A percentile compares a stretch with the other conserved stretches of the same genome.
Conservation (phyloP, 2,888 invertebrate genomes). For the Helicoverpa assulta region DNA sequence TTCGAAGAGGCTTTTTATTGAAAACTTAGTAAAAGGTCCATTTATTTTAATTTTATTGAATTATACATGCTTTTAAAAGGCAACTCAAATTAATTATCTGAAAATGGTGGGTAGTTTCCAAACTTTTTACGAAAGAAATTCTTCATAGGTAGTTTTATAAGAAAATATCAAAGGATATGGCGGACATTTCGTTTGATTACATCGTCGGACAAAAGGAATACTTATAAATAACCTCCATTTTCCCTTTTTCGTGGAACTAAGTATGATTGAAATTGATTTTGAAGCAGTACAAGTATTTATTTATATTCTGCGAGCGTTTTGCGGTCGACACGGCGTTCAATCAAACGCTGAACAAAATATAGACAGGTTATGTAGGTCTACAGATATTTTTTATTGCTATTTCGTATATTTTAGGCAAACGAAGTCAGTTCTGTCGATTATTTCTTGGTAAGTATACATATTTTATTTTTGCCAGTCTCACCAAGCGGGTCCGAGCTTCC, state of each 20-base stretch:
- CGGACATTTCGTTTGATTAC: slow-evolving; percentile 7
- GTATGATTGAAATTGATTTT: slow-evolving; percentile 33
- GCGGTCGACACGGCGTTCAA: slow-evolving; percentile 19
- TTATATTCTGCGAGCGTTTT: slow-evolving; percentile 20
- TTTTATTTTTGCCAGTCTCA: too few species aligned
- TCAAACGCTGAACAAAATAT: slow-evolving; percentile 27
- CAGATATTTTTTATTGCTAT: too few species aligned
- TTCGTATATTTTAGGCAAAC: too few species aligned
- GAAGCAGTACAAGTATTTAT: slow-evolving; percentile 8
- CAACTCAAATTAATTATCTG: not conserved
- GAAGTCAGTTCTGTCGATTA: too few species aligned
- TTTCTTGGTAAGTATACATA: too few species aligned
- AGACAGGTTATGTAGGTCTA: too few species aligned
- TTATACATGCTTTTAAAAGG: not conserved
- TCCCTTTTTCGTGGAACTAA: slow-evolving; percentile 6
- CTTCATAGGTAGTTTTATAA: not conserved
- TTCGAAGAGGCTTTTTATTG: slow-evolving; percentile 22
- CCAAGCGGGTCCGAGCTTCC: too few species aligned
- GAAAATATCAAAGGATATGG: slow-evolving; percentile 5
- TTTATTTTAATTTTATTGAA: slow-evolving; percentile 15
- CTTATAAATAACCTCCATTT: slow-evolving; percentile 19
- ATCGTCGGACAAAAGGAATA: slow-evolving; percentile 10
- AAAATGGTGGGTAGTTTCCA: not conserved
- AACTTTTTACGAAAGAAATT: not conserved
- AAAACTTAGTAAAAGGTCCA: slow-evolving; percentile 9